phyloP scores from a whole-genome alignment of 2,113 vertebrate genomes.

The Alligator sinensis region DNA sequence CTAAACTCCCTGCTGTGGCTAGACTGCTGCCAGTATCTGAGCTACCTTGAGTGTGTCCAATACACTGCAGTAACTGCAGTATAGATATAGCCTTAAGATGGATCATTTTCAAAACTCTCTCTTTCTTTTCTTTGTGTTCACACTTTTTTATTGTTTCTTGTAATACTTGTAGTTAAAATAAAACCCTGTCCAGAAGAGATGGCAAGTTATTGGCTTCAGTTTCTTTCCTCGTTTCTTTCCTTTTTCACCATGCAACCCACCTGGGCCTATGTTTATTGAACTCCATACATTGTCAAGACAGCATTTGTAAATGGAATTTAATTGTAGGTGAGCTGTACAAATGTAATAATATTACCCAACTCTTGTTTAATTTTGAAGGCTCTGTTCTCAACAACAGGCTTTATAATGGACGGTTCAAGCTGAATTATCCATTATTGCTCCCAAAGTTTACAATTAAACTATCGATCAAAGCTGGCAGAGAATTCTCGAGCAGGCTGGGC shows the following conservation, averaged over 20 bases:
- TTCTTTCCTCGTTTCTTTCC: constrained; percentile 23
- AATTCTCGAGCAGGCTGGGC: constrained; percentile 73
- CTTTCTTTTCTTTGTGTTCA: background rate
- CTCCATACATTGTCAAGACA: constrained; percentile 77
- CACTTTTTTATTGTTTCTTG: constrained; percentile 2
- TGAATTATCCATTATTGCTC: constrained; percentile 87
- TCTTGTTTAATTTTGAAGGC: constrained; percentile 86
- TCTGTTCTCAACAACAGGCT: constrained; percentile 74
- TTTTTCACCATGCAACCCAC: constrained; percentile 26
- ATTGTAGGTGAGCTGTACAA: constrained; percentile 82
- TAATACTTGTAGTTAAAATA: constrained; percentile 19
- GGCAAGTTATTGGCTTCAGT: constrained; percentile 29
- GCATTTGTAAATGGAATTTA: constrained; percentile 83
- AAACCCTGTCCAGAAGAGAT: constrained; percentile 31
- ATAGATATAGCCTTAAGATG: background rate
- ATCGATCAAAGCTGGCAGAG: constrained; percentile 87
- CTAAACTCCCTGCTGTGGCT: rapidly evolving
- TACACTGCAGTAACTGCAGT: background rate
- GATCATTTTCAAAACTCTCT: background rate
- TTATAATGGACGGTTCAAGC: constrained; percentile 83
- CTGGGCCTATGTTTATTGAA: constrained; percentile 77
- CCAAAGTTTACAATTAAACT: constrained; percentile 89
- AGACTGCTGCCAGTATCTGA: background rate
- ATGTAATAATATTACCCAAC: constrained; percentile 82
- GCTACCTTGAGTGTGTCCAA: background rate